Evolutionary conservation across 2,113 vertebrate genomes (phyloP), one percentile per base, ranked within the genome.

Genomic region (Xiphophorus maculatus): DNA sequence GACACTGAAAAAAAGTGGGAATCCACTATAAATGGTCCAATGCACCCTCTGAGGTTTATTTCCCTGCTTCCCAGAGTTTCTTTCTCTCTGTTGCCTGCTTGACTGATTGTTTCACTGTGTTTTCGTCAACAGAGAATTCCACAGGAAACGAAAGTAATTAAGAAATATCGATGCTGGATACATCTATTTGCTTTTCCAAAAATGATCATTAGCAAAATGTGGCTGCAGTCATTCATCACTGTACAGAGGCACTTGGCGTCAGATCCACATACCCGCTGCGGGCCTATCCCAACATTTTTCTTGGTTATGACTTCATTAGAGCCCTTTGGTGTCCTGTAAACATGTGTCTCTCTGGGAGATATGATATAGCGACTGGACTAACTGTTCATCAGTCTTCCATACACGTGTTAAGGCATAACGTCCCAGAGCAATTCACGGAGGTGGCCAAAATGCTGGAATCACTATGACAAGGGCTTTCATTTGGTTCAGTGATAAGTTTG

Each of bases 141-240:
- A 89, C 90, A 94, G 93, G 92, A 94, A 93, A 91, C 77, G 10
- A 74, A 69, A 3, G 80, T 92, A 87, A 94, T 94, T 94, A 93
- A 92, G 92, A 93, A 89, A 92, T 88, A 93, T 90, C 83, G 92
- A 88, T 84, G 91, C 85, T 92, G 91, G 88, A 93, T 87, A 88
- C 84, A 93, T 94, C 88, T 93, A 92, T 93, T 94, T 93, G 85
- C 92, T 93, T 93, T 93, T 84, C 91, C 88, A 86, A 90, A 28
- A 91, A 92, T 87, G 85, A 92, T 93, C 89, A 92, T 94, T 93
- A 93, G 84, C 76, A 76, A 83, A 71, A 84, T 69, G 80, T 69
- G 67, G 84, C 82, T 60, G 65, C 69, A 74, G 84, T 93, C 91
- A 90, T 94, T 89, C 80, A 91, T 95, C 94, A 94, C 88, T 69